Base-by-base conservation (phyloP, 37 sponge, comb jelly and placozoan genomes). In the Mnemiopsis leidyi region DNA sequence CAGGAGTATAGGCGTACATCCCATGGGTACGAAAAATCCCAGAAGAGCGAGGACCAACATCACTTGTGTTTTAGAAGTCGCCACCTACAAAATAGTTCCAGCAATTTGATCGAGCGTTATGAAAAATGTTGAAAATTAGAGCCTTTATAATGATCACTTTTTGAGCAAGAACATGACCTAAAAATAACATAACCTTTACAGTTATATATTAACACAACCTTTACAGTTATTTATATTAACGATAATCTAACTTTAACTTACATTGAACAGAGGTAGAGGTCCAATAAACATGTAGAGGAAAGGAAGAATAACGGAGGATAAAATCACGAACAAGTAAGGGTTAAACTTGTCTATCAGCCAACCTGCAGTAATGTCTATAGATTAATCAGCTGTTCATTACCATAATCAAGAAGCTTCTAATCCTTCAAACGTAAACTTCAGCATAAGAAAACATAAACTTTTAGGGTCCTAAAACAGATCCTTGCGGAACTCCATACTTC, bases 211-310 rank as follows among this genome's bases (percentile, higher is more conserved):
- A n/a, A n/a, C n/a, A n/a, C n/a, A n/a, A n/a, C n/a, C n/a, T n/a
- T n/a, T n/a, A n/a, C n/a, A n/a, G n/a, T n/a, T n/a, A n/a, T n/a
- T n/a, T n/a, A n/a, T n/a, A n/a, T n/a, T n/a, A n/a, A n/a, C n/a
- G n/a, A n/a, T n/a, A n/a, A n/a, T n/a, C n/a, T n/a, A n/a, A n/a
- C n/a, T n/a, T n/a, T n/a, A 71, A 29, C 75, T 71, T 2, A 85
- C 48, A 5, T 40, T 25, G 2, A 85, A 39, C 1, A 85, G n/a
- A 33, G 90, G 90, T 39, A 85, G 39, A 23, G 90, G 90, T 39
- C 90, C 90, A 9, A 85, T 26, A 26, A 36, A 85, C 90, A 85
- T 85, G 90, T 85, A 85, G 48, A 85, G 90, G 48, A 85, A 40
- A 61, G 90, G 90, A 20, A 85, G 61, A 21, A 39, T 33, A n/a